These are phyloP conservation scores for Sinhomidia bicolor DNA, from an alignment of 2,888 invertebrate genomes.

Conservation along the genomic window DNA sequence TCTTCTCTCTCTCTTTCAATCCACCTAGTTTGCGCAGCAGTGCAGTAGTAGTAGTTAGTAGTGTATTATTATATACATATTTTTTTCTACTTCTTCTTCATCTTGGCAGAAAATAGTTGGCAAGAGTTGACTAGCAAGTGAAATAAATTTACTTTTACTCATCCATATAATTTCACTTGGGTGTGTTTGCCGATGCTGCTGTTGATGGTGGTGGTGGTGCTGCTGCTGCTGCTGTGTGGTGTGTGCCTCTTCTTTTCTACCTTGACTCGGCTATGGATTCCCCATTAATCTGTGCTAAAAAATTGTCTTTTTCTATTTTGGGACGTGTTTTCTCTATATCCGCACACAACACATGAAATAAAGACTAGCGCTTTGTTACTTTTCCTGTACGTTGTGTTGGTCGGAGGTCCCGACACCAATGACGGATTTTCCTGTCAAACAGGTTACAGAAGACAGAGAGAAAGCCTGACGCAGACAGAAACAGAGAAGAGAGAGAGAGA, in stretches of 20 bases:
- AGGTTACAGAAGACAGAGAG: neutral
- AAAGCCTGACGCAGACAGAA: neutral
- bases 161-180: constrained; percentile 60
- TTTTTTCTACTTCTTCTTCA: constrained; percentile 1
- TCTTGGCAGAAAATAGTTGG: constrained; percentile 59
- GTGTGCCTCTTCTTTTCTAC: constrained; percentile 14
- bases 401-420: constrained; percentile 17
- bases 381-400: neutral
- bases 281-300: constrained; percentile 53
- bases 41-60: no score
- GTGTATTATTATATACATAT: no score
- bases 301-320: constrained; percentile 50
- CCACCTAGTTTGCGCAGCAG: no score
- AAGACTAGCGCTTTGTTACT: no score
- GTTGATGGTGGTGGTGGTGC: no score
- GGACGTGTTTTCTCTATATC: constrained; percentile 9
- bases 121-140: constrained; percentile 31
- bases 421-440: constrained; percentile 13
- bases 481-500: neutral
- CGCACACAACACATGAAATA: neutral
- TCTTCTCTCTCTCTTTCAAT: constrained; percentile 5
- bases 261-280: constrained; percentile 42
- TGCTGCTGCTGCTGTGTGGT: no score
- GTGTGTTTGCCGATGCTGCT: no score
- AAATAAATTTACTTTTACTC: constrained; percentile 61